A percentile compares a stretch with the other conserved stretches of the same genome.
These are phyloP conservation scores for Lacerta agilis DNA, from an alignment of 2,797 vertebrate species.

Conservation along the genomic window DNA sequence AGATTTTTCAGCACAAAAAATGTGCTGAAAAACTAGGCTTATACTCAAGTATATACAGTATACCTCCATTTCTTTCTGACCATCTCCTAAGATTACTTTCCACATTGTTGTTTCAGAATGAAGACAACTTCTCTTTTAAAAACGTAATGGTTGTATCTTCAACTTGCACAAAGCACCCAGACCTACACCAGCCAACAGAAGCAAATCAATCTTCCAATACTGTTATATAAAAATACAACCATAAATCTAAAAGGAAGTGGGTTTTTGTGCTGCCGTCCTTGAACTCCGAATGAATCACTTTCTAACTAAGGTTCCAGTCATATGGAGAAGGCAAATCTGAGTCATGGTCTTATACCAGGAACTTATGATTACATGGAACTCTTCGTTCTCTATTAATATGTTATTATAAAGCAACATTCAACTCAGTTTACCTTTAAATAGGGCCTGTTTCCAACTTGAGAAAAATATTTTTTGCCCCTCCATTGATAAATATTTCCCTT, in stretches of 20 bases:
- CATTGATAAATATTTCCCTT: neutral
- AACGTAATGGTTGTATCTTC: neutral
- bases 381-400: constrained; percentile 25
- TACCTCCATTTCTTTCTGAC: neutral
- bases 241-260: neutral
- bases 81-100: neutral
- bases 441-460: constrained; percentile 9
- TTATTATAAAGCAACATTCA: neutral
- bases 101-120: neutral
- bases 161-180: neutral
- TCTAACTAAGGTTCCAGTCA: neutral
- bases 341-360: neutral
- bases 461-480: neutral
- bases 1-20: too few relatives aligned
- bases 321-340: neutral
- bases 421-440: constrained; percentile 2
- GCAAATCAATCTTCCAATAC: neutral
- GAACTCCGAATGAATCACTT: neutral
- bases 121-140: neutral
- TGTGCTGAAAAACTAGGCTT: too few relatives aligned
- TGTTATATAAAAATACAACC: neutral
- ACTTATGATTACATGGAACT: constrained; percentile 6
- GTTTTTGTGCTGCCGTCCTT: neutral
- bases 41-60: too few relatives aligned
- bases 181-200: neutral